phyloP scores from a whole-genome alignment of 1,140 invertebrate species.

The Ditylenchus dipsaci region DNA sequence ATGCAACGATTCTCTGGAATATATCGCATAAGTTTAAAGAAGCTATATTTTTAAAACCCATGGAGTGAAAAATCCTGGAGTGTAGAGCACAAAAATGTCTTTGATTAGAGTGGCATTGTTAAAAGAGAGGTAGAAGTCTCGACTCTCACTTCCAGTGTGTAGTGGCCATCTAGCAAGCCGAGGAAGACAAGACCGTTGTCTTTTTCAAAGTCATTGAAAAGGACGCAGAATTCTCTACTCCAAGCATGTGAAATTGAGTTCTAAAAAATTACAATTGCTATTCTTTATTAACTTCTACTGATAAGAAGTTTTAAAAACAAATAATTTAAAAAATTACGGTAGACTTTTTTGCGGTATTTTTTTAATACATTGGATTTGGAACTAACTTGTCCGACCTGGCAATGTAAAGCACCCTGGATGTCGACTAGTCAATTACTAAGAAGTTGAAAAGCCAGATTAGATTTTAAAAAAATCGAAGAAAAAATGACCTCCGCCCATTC shows the following conservation, averaged over 20 bases:
- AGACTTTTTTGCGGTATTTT: too few relatives aligned
- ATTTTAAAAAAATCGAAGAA: too few relatives aligned
- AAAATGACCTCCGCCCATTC: too few relatives aligned
- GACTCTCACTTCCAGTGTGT: conserved; percentile 72
- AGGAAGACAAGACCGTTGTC: conserved; percentile 40
- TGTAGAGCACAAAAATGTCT: conserved; percentile 68
- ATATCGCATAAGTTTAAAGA: not conserved
- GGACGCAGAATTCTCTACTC: conserved; percentile 26
- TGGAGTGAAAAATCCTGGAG: conserved; percentile 38
- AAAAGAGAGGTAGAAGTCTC: conserved; percentile 71
- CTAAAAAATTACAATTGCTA: too few relatives aligned
- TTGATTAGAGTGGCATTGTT: conserved; percentile 68
- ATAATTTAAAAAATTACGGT: too few relatives aligned
- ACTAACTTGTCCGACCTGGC: too few relatives aligned
- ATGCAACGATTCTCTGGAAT: conserved; percentile 17
- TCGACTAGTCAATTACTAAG: too few relatives aligned
- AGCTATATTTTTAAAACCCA: conserved; percentile 5
- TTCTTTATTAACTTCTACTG: too few relatives aligned
- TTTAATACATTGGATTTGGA: too few relatives aligned
- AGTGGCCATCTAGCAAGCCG: conserved; percentile 74
- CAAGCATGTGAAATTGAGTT: conserved; percentile 37
- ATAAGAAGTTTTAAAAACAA: too few relatives aligned
- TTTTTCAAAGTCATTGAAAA: conserved; percentile 22
- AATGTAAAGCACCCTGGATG: too few relatives aligned
- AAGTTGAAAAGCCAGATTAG: too few relatives aligned